Conservation (phyloP, 2,797 vertebrate species). For the Ateles fusciceps region DNA sequence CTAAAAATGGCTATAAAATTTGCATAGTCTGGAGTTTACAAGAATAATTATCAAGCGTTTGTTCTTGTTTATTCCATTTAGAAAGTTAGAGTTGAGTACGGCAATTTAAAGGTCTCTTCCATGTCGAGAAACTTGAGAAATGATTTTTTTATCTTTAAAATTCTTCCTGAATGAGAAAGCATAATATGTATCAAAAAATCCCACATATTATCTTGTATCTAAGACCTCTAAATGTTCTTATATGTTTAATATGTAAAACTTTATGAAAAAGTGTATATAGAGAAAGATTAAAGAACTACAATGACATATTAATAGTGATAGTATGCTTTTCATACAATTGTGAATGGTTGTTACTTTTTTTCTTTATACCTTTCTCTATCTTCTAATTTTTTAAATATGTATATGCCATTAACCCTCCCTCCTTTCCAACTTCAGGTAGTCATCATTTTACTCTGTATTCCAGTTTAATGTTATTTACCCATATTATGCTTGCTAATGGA, state of each 20-base stretch:
- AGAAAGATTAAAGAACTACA: background rate
- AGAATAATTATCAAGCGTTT: background rate
- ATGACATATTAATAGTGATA: background rate
- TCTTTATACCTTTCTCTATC: background rate
- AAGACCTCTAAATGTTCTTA: background rate
- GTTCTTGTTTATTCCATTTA: background rate
- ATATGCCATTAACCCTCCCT: background rate
- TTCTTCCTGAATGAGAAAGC: background rate
- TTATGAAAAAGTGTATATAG: background rate
- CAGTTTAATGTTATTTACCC: too few relatives aligned
- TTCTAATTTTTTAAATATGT: background rate
- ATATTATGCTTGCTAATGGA: background rate
- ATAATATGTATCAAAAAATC: background rate
- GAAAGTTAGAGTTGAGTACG: background rate
- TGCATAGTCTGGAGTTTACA: background rate
- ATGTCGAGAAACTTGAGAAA: background rate
- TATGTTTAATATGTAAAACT: background rate
- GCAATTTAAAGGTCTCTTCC: background rate
- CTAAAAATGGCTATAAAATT: background rate
- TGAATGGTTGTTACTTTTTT: background rate
- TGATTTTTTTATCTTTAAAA: background rate
- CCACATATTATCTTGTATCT: background rate
- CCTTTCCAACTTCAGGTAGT: background rate
- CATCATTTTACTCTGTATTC: background rate
- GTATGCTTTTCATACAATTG: background rate